Percentiles rank a stretch among this genome's conserved stretches.
phyloP scores from a whole-genome alignment of 2,888 invertebrate genomes.

The Noctua fimbriata region DNA sequence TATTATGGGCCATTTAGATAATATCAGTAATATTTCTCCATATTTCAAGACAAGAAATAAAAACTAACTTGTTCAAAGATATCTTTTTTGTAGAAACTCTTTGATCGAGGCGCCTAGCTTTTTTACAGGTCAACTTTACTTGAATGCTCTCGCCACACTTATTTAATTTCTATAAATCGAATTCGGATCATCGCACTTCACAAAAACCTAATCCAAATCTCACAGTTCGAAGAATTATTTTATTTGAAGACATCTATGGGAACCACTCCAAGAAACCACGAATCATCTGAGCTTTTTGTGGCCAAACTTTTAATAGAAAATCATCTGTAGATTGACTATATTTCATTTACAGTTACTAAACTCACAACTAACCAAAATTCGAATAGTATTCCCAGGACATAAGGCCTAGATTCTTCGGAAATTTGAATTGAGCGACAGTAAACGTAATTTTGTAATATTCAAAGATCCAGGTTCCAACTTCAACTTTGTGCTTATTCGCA shows the following conservation, averaged over 20 bases:
- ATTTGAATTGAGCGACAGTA: slow-evolving; percentile 4
- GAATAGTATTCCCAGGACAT: slow-evolving; percentile 15
- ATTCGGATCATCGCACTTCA: slow-evolving; percentile 76
- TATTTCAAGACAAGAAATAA: slow-evolving; percentile 37
- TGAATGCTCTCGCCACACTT: slow-evolving; percentile 54
- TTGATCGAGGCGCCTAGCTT: slow-evolving; percentile 60
- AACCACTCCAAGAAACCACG: slow-evolving; percentile 79
- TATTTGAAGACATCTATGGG: slow-evolving; percentile 80
- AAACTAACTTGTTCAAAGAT: slow-evolving; percentile 18
- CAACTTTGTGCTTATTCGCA: rapidly evolving
- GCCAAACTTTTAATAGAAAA: slow-evolving; percentile 80
- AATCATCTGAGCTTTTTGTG: slow-evolving; percentile 83
- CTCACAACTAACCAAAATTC: background rate
- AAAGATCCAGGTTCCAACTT: slow-evolving; percentile 26
- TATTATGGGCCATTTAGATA: slow-evolving; percentile 53
- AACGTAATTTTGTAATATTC: slow-evolving; percentile 32
- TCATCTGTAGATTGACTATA: slow-evolving; percentile 74
- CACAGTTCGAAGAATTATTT: slow-evolving; percentile 74
- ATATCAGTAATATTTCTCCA: slow-evolving; percentile 39
- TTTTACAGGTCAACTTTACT: slow-evolving; percentile 61
- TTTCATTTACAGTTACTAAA: slow-evolving; percentile 32
- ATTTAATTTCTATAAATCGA: slow-evolving; percentile 78
- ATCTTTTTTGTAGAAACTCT: slow-evolving; percentile 33
- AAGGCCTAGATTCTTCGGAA: slow-evolving; percentile 14
- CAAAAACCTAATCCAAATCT: slow-evolving; percentile 87